Evolutionary conservation across 2,888 invertebrate species (phyloP).

Genomic region (Rhagium mordax): DNA sequence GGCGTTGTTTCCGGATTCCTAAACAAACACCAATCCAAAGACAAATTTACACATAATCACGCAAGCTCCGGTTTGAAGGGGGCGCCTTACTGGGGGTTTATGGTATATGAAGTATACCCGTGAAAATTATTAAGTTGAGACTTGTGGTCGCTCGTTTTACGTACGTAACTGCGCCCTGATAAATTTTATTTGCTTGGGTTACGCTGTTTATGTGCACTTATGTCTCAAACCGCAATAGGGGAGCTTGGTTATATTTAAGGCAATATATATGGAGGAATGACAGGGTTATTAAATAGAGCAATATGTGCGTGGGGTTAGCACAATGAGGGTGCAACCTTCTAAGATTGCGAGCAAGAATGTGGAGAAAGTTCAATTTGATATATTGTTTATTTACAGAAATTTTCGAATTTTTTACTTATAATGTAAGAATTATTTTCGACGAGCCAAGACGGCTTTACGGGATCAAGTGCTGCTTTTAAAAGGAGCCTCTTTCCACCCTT

Average conservation of each 20-base stretch:
- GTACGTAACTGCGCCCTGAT: constrained; percentile 2
- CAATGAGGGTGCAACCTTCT: background rate
- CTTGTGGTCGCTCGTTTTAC: constrained; percentile 15
- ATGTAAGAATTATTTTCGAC: no score
- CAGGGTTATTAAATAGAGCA: background rate
- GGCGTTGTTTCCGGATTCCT: constrained; percentile 23
- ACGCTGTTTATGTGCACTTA: background rate
- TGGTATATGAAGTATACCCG: background rate
- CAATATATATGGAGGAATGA: background rate
- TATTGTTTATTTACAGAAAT: no score
- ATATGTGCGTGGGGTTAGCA: background rate
- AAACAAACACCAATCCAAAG: constrained; percentile 22
- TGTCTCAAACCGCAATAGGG: background rate
- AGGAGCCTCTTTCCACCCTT: no score
- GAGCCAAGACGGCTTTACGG: no score
- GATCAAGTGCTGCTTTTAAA: no score
- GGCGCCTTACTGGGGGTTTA: constrained; percentile 5
- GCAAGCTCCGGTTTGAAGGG: constrained; percentile 12
- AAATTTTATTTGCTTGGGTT: constrained; percentile 5
- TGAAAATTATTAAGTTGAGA: constrained; percentile 16
- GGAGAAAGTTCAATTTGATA: no score
- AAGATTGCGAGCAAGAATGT: background rate
- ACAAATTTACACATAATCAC: constrained; percentile 26
- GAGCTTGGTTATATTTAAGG: background rate
- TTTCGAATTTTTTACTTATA: no score